A percentile compares a stretch with the other conserved stretches of the same genome.
Evolutionary conservation across 1,140 invertebrate species (phyloP).

Genomic region (Frieseomelitta varia): DNA sequence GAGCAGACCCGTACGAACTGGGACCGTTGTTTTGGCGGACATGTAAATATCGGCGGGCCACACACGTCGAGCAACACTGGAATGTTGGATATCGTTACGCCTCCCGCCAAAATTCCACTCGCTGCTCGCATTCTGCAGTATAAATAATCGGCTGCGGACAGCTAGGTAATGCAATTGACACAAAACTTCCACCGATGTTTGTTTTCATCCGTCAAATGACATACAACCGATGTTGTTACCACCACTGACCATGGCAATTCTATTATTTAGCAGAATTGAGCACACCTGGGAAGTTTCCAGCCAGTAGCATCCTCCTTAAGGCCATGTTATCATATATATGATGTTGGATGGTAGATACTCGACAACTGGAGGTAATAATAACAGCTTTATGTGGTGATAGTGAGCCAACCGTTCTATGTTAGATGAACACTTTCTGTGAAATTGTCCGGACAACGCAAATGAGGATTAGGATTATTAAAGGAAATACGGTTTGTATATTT

Average conservation of each 20-base stretch:
- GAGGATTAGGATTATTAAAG: neutral
- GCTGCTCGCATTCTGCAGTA: constrained; percentile 60
- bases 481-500: neutral
- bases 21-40: constrained; percentile 11
- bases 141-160: constrained; percentile 69
- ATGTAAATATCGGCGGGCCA: constrained; percentile 15
- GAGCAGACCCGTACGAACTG: constrained; percentile 21
- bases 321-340: constrained; percentile 59
- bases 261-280: constrained; percentile 49
- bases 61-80: constrained; percentile 3
- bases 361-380: constrained; percentile 57
- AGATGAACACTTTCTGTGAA: neutral
- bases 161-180: constrained; percentile 67
- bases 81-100: constrained; percentile 43
- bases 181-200: constrained; percentile 33
- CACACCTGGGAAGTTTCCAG: constrained; percentile 37
- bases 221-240: neutral
- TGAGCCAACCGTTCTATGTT: constrained; percentile 11
- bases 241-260: constrained; percentile 29
- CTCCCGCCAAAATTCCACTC: constrained; percentile 68
- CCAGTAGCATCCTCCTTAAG: constrained; percentile 32
- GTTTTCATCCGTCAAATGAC: neutral
- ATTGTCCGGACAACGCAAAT: neutral
- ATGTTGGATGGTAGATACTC: constrained; percentile 62
- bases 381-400: neutral